Evolutionary conservation across 2,797 vertebrate genomes (phyloP), one percentile per base, ranked within the genome.

Genomic region (Cichlasoma orientale): DNA sequence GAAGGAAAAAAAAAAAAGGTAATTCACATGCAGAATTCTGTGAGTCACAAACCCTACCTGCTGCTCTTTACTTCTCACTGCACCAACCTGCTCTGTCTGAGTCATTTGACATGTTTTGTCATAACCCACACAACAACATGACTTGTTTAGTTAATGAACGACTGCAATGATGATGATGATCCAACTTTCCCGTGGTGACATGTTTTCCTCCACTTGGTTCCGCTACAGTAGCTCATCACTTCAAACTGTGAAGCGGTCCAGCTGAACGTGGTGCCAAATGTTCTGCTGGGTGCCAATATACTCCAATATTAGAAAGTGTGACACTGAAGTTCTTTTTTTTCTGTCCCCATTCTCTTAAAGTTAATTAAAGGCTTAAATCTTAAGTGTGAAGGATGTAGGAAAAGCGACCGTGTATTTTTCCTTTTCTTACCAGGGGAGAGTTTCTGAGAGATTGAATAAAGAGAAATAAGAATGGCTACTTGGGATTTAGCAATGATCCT

Each of bases 171-270:
- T 47, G 74, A 70, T 68, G 75, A 69, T 72, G 73, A 81, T 69
- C 33, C n/a, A 71, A 31, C 74, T 63, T 50, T 76, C 23, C 74
- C 25, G 19, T n/a, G n/a, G 63, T 41, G 77, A 79, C 82, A 74
- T 70, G 78, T 66, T 84, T 87, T 76, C 23, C 58, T 82, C 36
- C n/a, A 8, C 66, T 79, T 69, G 58, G 86, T 82, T 87, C 81
- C 0, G n/a, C 72, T 78, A 70, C 52, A 79, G 72, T 53, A 74
- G 77, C 78, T 83, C 68, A 50, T 82, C 85, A 75, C 71, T 44
- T 70, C 44, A 69, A 66, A 75, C 52, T 18, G 36, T 73, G 77
- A 79, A 58, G 72, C 33, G 1, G 36, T 72, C 70, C 58, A 74
- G 74, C 76, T 58, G 44, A 80, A 57, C 61, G 18, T 3, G n/a